Evolutionary conservation across 2,797 vertebrate genomes (phyloP), one percentile per base, ranked within the genome.

Genomic region (Spondyliosoma cantharus): DNA sequence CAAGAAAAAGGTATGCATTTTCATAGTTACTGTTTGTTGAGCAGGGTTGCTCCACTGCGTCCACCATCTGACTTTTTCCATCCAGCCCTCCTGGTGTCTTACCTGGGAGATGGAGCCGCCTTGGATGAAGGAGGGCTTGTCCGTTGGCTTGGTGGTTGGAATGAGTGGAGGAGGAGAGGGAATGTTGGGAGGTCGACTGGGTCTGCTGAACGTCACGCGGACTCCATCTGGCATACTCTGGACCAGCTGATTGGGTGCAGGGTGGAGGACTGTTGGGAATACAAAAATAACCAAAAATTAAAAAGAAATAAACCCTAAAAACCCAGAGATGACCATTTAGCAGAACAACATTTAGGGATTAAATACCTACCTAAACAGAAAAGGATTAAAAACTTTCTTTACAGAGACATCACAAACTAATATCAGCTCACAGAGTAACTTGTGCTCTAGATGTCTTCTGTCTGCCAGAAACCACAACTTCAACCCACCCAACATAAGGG

Each of bases 41-140:
- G 11, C 12, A 46, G 19, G 15, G 7, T 27, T 54, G 12, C 12
- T 20, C 5, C n/a, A 29, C 11, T 22, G 14, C 11, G 5, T 42
- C 59, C 37, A 59, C 42, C 52, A 19, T 24, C 7, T 20, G 3
- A 59, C 17, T 22, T 24, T n/a, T 32, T 49, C 37, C 8, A 5
- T 50, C 24, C 9, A 37, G 37, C 20, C 25, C 5, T 25, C 17
- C 37, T 50, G 59, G 8, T 42, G 60, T 24, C 93, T 91, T 93
- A 99, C 98, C 96, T 98, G 97, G 85, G 97, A 99, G 87, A 99
- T 99, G 45, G 98, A 99, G 84, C 98, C 97, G 75, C 98, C 98
- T 88, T 98, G 97, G 89, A 98, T 98, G 92, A 99, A 99, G 54
- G 97, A 97, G 17, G 97, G 97, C 88, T 99, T 99, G 93, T 99